Conservation (phyloP, 2,113 vertebrate genomes). For the Sigmodon hispidus region DNA sequence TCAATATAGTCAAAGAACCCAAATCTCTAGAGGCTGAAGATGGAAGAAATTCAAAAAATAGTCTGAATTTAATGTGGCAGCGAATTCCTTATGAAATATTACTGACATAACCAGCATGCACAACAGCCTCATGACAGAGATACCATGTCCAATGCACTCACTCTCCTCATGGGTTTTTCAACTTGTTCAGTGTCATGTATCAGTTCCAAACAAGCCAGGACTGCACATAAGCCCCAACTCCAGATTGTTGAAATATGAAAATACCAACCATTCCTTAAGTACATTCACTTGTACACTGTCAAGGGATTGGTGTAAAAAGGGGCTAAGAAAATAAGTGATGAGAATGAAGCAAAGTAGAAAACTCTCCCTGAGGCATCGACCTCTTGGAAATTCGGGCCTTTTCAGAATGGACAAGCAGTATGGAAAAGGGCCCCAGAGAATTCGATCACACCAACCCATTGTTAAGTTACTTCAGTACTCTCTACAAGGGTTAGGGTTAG, state of each 20-base stretch:
- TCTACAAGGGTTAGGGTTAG: neutral
- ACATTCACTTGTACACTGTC: neutral
- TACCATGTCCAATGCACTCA: neutral
- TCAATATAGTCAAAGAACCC: neutral
- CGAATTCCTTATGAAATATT: neutral
- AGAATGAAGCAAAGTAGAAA: neutral
- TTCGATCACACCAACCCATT: rapidly evolving
- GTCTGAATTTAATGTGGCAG: neutral
- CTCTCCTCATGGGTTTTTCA: neutral
- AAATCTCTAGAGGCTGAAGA: neutral
- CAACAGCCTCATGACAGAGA: neutral
- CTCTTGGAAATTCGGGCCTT: neutral
- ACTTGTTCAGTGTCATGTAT: neutral
- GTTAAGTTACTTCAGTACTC: neutral
- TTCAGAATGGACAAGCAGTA: neutral
- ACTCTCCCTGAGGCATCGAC: neutral
- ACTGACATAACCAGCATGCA: neutral
- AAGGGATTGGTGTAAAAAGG: neutral
- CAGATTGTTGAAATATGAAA: neutral
- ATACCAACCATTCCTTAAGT: neutral
- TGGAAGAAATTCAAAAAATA: neutral
- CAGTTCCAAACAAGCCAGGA: neutral
- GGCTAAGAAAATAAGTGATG: neutral
- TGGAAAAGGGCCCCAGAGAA: neutral
- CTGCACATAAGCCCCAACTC: neutral